Conservation (phyloP, 1,140 invertebrate genomes). For the Bombus picipes region DNA sequence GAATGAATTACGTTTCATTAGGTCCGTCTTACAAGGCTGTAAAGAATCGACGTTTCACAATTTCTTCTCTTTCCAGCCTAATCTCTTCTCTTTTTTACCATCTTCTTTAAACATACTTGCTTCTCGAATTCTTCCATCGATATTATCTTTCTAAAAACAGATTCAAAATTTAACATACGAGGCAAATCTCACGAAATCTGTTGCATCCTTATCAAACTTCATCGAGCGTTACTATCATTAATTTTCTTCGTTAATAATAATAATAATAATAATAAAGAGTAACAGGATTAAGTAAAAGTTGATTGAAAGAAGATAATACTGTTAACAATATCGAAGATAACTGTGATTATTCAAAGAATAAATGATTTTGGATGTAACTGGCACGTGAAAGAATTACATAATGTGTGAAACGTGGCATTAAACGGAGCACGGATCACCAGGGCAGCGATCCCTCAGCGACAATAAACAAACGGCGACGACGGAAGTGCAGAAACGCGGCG, state of each 20-base stretch:
- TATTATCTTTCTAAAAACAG: too few relatives aligned
- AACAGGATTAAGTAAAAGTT: too few relatives aligned
- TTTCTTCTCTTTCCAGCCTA: neutral
- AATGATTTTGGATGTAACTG: neutral
- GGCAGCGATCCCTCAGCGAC: neutral
- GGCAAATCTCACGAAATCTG: too few relatives aligned
- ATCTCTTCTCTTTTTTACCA: neutral
- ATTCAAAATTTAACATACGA: too few relatives aligned
- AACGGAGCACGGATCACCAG: neutral
- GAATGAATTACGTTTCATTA: constrained; percentile 76
- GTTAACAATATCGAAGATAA: neutral
- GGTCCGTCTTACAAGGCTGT: constrained; percentile 32
- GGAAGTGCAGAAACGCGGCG: constrained; percentile 53
- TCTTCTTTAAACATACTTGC: neutral
- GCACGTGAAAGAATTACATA: neutral
- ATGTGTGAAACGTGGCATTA: neutral
- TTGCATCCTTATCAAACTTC: too few relatives aligned
- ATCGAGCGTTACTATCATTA: too few relatives aligned
- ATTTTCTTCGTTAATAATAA: too few relatives aligned
- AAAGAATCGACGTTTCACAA: constrained; percentile 40
- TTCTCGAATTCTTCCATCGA: neutral
- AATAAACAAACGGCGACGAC: constrained; percentile 54
- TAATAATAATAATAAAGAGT: too few relatives aligned
- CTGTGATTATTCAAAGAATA: neutral
- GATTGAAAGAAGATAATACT: too few relatives aligned